Evolutionary conservation across 2,888 invertebrate species (phyloP), one percentile per base, ranked within the genome.

Genomic region (Dryadula phaetusa): DNA sequence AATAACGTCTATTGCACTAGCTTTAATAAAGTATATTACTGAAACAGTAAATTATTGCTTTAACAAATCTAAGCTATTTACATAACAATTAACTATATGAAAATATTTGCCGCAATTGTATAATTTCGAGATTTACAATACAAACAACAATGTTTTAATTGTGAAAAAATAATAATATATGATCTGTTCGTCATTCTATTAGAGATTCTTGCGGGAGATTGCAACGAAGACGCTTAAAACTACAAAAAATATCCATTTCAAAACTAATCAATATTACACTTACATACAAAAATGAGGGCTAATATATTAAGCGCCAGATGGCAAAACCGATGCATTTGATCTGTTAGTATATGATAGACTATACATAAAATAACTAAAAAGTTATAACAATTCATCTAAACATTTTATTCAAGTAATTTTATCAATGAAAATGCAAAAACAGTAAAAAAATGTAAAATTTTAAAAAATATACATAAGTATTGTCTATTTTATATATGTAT

Each of bases 1-100:
- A 81, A 86, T 88, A 90, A 90, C 86, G 81, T 85, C 90, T 90
- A 92, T 92, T 92, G 91, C 91, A 92, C 91, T 89, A 85, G 80
- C 81, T 75, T 77, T 78, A 60, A 46, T 44, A 60, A 28, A 42
- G 42, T 25, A 58, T 40, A 58, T 58, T 58, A 60, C 14, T 60
- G 81, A 79, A 60, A 62, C 64, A 77, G 77, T 77, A 79, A 83
- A 84, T 79, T 80, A 80, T 66, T 74, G 72, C 86, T 86, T 81
- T 79, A 82, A 83, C 78, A 79, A 79, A 75, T 75, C 72, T 78
- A 82, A 78, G 78, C 80, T 83, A 82, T 81, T 76, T 83, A 82
- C 78, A 81, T 75, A 78, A 79, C 77, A 79, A 77, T 76, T 79
- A 79, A 73, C 73, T 75, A 72, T 60, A 64, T 68, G 66, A 75